phyloP scores from a whole-genome alignment of 2,113 vertebrate species.

The Seriola dumerili region DNA sequence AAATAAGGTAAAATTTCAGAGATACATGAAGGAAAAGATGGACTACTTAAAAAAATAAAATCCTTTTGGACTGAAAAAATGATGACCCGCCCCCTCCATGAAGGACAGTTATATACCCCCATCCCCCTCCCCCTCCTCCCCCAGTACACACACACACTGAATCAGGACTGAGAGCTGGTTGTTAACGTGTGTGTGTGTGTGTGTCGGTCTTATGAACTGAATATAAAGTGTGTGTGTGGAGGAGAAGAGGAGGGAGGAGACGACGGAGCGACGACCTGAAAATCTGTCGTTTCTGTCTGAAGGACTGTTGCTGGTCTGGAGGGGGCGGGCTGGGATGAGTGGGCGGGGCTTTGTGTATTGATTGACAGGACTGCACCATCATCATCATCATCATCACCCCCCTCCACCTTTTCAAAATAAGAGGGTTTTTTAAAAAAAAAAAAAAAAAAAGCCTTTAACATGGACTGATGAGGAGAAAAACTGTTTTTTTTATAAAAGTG shows the following conservation, averaged over 20 bases:
- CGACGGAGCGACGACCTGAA: conserved; percentile 28
- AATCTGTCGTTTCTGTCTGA: conserved; percentile 31
- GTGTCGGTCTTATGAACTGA: conserved; percentile 55
- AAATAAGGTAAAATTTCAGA: conserved; percentile 51
- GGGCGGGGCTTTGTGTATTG: conserved; percentile 59
- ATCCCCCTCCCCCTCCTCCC: conserved; percentile 13
- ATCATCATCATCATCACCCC: conserved; percentile 71
- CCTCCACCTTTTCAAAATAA: conserved; percentile 86
- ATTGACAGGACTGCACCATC: conserved; percentile 75
- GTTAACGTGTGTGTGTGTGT: conserved; percentile 25
- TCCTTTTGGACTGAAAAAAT: conserved; percentile 49
- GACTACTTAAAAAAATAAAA: conserved; percentile 33
- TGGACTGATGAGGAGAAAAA: conserved; percentile 88
- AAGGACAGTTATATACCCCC: conserved; percentile 40
- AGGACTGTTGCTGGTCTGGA: conserved; percentile 65
- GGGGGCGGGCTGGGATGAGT: conserved; percentile 44
- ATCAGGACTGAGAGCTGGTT: conserved; percentile 55
- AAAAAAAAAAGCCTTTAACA: conserved; percentile 87
- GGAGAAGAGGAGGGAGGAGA: conserved; percentile 2
- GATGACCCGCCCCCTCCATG: neutral
- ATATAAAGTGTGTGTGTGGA: conserved; percentile 36
- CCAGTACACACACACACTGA: conserved; percentile 48
- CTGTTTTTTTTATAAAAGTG: conserved; percentile 57
- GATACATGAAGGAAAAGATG: conserved; percentile 37
- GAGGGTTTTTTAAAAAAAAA: conserved; percentile 87